Evolutionary conservation across 64 coral and sea anemone species (phyloP), one percentile per base, ranked within the genome.

Genomic region (Dendrophyllia cribrosa): DNA sequence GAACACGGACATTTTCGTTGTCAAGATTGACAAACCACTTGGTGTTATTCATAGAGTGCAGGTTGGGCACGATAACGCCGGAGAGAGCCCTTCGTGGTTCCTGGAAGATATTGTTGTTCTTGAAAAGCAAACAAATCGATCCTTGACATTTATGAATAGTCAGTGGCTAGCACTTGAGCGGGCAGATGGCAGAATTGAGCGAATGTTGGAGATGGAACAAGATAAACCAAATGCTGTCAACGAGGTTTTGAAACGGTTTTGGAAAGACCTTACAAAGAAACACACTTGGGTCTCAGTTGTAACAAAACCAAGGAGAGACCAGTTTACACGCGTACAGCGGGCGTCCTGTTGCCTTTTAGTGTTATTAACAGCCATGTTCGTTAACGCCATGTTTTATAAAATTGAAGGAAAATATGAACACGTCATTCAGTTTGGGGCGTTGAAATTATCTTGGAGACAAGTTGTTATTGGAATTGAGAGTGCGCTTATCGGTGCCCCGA

Each of bases 271-370:
- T 19, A 68, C 65, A 25, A 63, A 92, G 8, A 63, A 73, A 21
- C 89, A 92, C 55, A 46, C 75, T 24, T 92, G 89, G 89, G 45
- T 92, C 2, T 92, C 89, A 13, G 70, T 92, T n/a, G 11, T 75
- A 20, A 16, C 79, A 0, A 92, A 92, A 59, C 55, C 70, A 51
- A 73, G 58, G 43, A 24, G 59, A 58, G 56, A 66, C n/a, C 58
- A 16, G 1, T 93, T 77, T 44, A 79, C 72, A 1, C 20, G 74
- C 10, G 72, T 88, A 15, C 72, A 87, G 58, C 59, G 84, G 34
- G 50, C 64, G 9, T 93, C 74, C 7, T 93, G 91, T 48, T 93
- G 91, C 20, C 48, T 78, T 7, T 77, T 59, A 48, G 44, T 93
- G 13, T 11, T 93, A 34, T 69, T 68, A 19, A 52, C 63, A 17